phyloP scores from a whole-genome alignment of 2,113 vertebrate genomes.

The Silurus glanis region DNA sequence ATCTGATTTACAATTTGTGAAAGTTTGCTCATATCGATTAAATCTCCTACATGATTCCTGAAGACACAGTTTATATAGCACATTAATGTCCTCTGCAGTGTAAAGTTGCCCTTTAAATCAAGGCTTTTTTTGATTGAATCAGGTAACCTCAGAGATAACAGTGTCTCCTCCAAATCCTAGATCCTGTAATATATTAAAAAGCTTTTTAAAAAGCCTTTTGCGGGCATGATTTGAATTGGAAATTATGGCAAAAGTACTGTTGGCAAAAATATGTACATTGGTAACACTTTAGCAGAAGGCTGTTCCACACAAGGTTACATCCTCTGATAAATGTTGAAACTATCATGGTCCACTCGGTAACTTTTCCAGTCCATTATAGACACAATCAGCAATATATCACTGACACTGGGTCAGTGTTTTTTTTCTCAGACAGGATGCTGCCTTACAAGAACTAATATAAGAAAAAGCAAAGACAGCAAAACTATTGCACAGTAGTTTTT shows the following conservation, averaged over 20 bases:
- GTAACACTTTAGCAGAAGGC: background rate
- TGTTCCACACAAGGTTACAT: background rate
- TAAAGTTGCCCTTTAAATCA: constrained; percentile 5
- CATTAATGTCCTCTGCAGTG: background rate
- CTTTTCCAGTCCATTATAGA: background rate
- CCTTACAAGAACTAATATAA: background rate
- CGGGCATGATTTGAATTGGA: background rate
- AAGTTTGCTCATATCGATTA: background rate
- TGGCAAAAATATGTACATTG: background rate
- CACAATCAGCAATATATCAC: background rate
- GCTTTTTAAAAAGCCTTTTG: background rate
- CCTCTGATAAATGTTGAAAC: background rate
- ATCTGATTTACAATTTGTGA: background rate
- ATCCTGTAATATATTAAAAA: background rate
- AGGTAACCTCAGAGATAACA: constrained; percentile 10
- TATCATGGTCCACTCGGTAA: background rate
- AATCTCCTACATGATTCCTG: background rate
- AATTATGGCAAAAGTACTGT: background rate
- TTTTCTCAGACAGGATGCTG: background rate
- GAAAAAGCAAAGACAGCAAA: background rate
- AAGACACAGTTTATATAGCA: background rate
- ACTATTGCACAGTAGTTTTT: background rate
- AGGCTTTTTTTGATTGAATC: background rate
- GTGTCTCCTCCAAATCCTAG: background rate
- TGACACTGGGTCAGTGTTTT: background rate